Conservation (phyloP, 30 jellyfish, hydroid and myxozoan species). For the Cassiopea xamachana region DNA sequence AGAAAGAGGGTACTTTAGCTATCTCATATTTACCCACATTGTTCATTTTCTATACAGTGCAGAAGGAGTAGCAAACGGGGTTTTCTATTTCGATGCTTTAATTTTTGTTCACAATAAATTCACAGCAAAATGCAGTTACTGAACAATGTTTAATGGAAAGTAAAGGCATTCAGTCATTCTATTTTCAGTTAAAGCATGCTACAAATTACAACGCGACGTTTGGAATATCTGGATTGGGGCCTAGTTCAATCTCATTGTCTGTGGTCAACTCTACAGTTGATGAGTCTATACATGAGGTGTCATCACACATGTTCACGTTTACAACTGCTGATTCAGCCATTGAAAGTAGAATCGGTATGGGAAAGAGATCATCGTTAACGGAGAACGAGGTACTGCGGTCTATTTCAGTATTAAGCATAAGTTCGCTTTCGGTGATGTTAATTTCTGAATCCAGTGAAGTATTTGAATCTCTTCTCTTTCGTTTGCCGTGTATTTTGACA, state of each 20-base stretch:
- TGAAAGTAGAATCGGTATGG: slow-evolving; percentile 73
- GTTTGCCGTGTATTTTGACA: slow-evolving; percentile 53
- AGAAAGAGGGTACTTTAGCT: too few relatives aligned
- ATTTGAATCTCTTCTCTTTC: slow-evolving; percentile 26
- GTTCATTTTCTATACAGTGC: too few relatives aligned
- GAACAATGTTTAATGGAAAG: too few relatives aligned
- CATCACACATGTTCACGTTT: slow-evolving; percentile 56
- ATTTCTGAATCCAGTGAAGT: slow-evolving; percentile 59
- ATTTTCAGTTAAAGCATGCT: too few relatives aligned
- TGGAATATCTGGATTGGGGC: slow-evolving; percentile 47
- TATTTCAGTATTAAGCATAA: slow-evolving; percentile 56
- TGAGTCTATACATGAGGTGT: slow-evolving; percentile 52
- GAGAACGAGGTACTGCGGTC: slow-evolving; percentile 69
- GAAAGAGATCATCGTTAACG: slow-evolving; percentile 55
- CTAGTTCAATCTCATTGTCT: slow-evolving; percentile 63
- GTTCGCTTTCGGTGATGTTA: slow-evolving; percentile 65
- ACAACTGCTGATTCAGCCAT: slow-evolving; percentile 76
- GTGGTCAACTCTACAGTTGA: slow-evolving; percentile 40
- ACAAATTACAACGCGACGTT: slow-evolving; percentile 38
- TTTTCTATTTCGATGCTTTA: too few relatives aligned
- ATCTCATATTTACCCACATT: too few relatives aligned
- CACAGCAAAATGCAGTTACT: too few relatives aligned
- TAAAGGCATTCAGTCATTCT: too few relatives aligned
- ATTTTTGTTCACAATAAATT: too few relatives aligned
- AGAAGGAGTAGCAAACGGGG: too few relatives aligned